Conservation (phyloP, 2,113 vertebrate species). For the Nycticryphes semicollaris region DNA sequence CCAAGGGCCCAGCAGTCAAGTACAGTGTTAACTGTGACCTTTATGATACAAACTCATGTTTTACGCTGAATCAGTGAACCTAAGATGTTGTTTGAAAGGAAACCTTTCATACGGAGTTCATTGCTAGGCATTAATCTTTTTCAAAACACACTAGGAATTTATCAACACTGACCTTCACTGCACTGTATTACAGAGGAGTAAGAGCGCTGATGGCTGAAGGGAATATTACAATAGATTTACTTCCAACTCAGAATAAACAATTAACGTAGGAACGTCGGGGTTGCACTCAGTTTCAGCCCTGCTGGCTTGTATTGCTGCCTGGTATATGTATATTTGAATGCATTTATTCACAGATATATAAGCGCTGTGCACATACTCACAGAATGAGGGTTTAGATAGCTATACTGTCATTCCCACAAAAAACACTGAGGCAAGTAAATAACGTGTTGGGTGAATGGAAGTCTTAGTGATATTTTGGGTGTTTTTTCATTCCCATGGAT, state of each 20-base stretch:
- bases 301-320: background rate
- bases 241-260: constrained; percentile 36
- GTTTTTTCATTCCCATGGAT: background rate
- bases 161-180: constrained; percentile 76
- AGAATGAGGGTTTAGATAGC: background rate
- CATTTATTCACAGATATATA: background rate
- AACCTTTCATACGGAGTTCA: constrained; percentile 46
- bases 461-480: background rate
- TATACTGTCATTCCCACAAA: background rate
- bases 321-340: background rate
- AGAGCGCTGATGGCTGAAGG: constrained; percentile 72
- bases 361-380: background rate
- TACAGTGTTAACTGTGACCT: constrained; percentile 60
- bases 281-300: background rate
- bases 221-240: constrained; percentile 75
- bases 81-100: constrained; percentile 49
- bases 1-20: background rate
- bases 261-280: background rate
- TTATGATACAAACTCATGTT: constrained; percentile 49
- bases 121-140: constrained; percentile 77
- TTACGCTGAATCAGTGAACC: constrained; percentile 64
- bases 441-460: background rate
- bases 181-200: constrained; percentile 54
- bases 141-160: constrained; percentile 73
- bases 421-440: background rate